phyloP scores from a whole-genome alignment of 2,113 vertebrate genomes.

The Epinephelus cyanopodus region DNA sequence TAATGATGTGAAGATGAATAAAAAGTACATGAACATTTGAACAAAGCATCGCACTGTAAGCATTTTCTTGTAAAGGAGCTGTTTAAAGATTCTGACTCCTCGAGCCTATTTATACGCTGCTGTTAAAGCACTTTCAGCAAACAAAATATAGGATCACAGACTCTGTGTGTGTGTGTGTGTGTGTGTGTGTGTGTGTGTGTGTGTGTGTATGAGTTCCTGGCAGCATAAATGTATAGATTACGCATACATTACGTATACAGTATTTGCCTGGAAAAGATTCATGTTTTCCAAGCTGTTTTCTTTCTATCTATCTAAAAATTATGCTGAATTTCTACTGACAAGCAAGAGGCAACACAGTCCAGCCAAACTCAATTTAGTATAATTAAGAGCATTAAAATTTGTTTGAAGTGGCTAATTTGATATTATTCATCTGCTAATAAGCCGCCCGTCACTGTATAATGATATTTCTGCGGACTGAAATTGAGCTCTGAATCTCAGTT shows the following conservation, averaged over 20 bases:
- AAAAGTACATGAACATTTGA: conserved; percentile 36
- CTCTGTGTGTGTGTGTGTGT: not conserved
- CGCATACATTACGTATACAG: not conserved
- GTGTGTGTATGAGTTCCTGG: conserved; percentile 25
- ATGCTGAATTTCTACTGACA: conserved; percentile 10
- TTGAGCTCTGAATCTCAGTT: conserved; percentile 30
- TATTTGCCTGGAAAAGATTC: conserved; percentile 6
- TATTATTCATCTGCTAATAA: conserved; percentile 64
- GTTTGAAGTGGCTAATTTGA: conserved; percentile 64
- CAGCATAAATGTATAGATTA: conserved; percentile 37
- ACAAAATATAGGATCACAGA: conserved; percentile 56
- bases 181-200: conserved; percentile 1
- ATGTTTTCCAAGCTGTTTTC: not conserved
- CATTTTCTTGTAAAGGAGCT: conserved; percentile 57
- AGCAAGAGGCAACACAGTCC: conserved; percentile 21
- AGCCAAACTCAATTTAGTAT: conserved; percentile 46
- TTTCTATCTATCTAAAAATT: not conserved
- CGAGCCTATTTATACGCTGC: conserved; percentile 69
- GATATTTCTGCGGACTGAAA: conserved; percentile 30
- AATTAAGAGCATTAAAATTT: conserved; percentile 46
- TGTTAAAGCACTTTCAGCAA: conserved; percentile 62
- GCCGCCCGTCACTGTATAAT: conserved; percentile 28
- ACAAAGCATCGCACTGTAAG: conserved; percentile 52
- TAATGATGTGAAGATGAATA: conserved; percentile 56
- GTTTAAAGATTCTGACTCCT: conserved; percentile 58